Percentiles rank a stretch among this genome's conserved stretches.
Evolutionary conservation across 35 echinoderm and acorn worm species (phyloP).

Genomic region (Antedon bifida): DNA sequence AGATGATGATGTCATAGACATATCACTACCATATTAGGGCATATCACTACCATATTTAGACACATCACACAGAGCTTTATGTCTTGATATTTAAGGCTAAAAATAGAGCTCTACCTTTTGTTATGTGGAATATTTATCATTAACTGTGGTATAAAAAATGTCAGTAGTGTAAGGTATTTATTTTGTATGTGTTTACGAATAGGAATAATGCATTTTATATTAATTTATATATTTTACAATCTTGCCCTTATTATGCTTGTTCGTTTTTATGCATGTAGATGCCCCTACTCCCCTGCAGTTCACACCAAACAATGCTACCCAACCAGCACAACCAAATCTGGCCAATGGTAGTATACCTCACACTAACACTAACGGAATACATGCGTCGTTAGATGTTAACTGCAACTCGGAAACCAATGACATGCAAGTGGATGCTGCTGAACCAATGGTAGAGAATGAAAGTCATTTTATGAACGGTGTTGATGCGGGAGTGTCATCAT

Average conservation of each 20-base stretch:
- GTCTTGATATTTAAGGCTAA: no score
- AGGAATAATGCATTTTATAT: no score
- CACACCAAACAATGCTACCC: background rate
- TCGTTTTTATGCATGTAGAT: background rate
- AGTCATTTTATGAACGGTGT: background rate
- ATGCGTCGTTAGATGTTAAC: background rate
- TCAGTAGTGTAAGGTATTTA: no score
- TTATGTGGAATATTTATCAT: no score
- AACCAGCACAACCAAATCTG: background rate
- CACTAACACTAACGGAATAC: background rate
- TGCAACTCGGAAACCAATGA: background rate
- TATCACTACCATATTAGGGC: no score
- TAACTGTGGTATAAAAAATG: no score
- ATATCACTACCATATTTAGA: no score
- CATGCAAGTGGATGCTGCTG: background rate
- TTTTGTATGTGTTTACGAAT: no score
- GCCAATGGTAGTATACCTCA: background rate
- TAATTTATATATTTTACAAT: no score
- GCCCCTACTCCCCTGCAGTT: background rate
- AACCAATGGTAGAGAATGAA: background rate
- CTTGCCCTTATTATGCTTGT: background rate
- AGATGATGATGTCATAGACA: no score
- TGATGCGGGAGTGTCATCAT: background rate
- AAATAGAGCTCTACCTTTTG: no score
- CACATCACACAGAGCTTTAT: no score